These are phyloP conservation scores for Heliocidaris erythrogramma DNA, from an alignment of 35 echinoderm and acorn worm genomes.

Conservation along the genomic window DNA sequence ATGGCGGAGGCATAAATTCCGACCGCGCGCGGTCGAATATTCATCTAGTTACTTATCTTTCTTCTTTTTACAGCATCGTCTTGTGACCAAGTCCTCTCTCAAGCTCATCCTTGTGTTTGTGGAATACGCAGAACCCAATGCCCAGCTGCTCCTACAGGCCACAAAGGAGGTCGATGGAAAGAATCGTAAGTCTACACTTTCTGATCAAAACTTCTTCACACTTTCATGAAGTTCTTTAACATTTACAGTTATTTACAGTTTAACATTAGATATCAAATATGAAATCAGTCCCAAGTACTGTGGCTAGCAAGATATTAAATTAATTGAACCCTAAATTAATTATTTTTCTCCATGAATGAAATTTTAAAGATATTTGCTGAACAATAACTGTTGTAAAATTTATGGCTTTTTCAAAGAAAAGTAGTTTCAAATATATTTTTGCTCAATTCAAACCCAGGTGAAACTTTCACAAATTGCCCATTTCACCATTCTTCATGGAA, in stretches of 20 bases:
- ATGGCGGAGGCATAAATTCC: no score
- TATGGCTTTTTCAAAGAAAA: no score
- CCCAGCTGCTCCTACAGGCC: slow-evolving; percentile 75
- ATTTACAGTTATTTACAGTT: neutral
- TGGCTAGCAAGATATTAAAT: neutral
- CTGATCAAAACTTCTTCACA: neutral
- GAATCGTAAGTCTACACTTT: slow-evolving; percentile 63
- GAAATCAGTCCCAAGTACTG: neutral
- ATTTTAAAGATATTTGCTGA: no score
- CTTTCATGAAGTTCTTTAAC: neutral
- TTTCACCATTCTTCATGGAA: no score
- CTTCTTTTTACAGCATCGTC: slow-evolving; percentile 71
- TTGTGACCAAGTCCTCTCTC: slow-evolving; percentile 92
- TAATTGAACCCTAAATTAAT: neutral
- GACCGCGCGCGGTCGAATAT: neutral
- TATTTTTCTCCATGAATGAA: no score
- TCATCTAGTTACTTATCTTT: slow-evolving; percentile 9
- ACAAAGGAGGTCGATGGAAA: slow-evolving; percentile 69
- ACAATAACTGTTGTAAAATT: no score
- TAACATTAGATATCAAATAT: neutral
- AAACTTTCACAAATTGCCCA: no score
- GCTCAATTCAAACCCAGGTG: no score
- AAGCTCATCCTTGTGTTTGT: slow-evolving; percentile 95
- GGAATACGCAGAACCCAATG: slow-evolving; percentile 89
- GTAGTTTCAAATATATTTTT: no score